A percentile compares a stretch with the other conserved stretches of the same genome.
Conservation (phyloP, 2,888 invertebrate species). For the Stenichneumon culpator region DNA sequence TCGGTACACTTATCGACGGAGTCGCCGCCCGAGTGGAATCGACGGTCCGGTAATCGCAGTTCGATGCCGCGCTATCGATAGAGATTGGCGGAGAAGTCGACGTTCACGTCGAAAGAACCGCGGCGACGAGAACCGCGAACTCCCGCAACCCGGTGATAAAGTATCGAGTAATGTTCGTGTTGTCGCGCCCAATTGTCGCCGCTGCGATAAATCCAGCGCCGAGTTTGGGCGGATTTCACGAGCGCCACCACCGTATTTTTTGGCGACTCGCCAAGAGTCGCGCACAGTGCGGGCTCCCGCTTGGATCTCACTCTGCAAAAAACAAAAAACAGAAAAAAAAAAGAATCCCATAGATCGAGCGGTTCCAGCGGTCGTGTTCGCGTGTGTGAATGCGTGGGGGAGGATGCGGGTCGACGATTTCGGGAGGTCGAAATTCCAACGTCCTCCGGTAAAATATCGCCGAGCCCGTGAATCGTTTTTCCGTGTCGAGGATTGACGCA, state of each 20-base stretch:
- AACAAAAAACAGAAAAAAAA: neutral
- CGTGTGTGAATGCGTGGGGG: neutral
- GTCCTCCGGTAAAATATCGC: neutral
- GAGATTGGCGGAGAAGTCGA: slow-evolving; percentile 6
- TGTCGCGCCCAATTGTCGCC: slow-evolving; percentile 17
- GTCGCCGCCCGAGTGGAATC: neutral
- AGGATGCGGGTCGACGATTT: slow-evolving; percentile 11
- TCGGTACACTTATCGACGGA: no score
- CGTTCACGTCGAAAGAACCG: neutral
- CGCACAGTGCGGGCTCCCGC: neutral
- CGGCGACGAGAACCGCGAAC: slow-evolving; percentile 1
- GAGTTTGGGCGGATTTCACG: slow-evolving; percentile 38
- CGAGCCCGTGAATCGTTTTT: slow-evolving; percentile 10
- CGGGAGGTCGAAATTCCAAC: slow-evolving; percentile 7
- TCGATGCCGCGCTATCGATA: neutral
- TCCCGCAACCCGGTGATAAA: slow-evolving; percentile 7
- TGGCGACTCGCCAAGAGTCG: slow-evolving; percentile 45
- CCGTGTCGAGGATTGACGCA: slow-evolving; percentile 14
- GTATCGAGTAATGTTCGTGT: slow-evolving; percentile 20
- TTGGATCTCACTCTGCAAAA: slow-evolving; percentile 16
- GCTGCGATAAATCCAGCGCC: slow-evolving; percentile 39
- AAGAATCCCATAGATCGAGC: neutral
- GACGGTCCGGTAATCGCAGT: neutral
- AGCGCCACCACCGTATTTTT: slow-evolving; percentile 35
- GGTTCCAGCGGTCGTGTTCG: neutral